Conservation (phyloP, 2,113 vertebrate species). For the Sterna hirundo region DNA sequence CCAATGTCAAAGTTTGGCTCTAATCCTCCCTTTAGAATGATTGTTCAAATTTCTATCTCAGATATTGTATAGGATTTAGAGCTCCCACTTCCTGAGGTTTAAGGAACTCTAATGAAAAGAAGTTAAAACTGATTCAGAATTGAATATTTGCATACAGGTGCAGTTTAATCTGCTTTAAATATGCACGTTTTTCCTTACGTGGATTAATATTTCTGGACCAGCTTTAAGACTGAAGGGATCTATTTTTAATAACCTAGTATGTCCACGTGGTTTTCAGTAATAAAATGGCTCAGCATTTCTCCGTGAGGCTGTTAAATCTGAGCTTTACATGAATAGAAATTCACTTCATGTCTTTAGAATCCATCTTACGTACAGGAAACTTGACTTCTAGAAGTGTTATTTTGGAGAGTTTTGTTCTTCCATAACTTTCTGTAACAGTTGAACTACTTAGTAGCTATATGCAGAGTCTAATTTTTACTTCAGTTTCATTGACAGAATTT, state of each 20-base stretch:
- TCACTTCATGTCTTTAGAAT: background rate
- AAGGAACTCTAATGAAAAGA: background rate
- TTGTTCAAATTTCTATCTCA: rapidly evolving
- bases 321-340: background rate
- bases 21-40: background rate
- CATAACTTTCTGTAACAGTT: background rate
- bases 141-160: background rate
- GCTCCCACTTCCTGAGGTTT: background rate
- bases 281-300: background rate
- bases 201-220: background rate
- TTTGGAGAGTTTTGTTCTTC: background rate
- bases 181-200: background rate
- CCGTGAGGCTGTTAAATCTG: background rate
- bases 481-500: background rate
- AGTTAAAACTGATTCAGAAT: background rate
- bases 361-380: background rate
- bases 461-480: background rate
- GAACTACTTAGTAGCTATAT: background rate
- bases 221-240: background rate
- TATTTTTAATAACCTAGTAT: background rate
- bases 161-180: background rate
- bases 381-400: background rate
- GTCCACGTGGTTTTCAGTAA: background rate
- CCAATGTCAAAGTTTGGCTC: background rate
- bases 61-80: background rate